Percentiles rank a stretch among this genome's conserved stretches.
phyloP scores from a whole-genome alignment of 2,797 vertebrate genomes.

The Astyanax mexicanus region DNA sequence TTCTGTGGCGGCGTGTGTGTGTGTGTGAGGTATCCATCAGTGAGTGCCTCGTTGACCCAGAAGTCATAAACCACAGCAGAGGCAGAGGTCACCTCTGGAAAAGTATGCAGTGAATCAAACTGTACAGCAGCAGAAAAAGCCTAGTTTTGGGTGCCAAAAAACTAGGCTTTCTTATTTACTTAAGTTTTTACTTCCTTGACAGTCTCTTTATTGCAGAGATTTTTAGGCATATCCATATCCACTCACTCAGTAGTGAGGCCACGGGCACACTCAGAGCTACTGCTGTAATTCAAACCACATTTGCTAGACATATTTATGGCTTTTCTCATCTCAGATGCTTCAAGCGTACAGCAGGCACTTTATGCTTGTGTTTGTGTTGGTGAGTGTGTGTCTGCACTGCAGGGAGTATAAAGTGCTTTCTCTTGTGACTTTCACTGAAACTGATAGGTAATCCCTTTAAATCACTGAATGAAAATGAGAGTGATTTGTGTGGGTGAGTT shows the following conservation, averaged over 20 bases:
- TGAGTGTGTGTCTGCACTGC: background rate
- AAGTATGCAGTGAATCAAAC: background rate
- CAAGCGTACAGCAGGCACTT: background rate
- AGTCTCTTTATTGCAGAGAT: background rate
- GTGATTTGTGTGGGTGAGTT: constrained; percentile 44
- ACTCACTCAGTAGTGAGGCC: background rate
- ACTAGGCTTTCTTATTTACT: background rate
- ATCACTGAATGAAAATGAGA: constrained; percentile 41
- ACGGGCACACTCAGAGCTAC: background rate
- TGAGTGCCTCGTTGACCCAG: constrained; percentile 15
- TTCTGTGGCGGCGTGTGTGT: too few species aligned
- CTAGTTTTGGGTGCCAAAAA: background rate
- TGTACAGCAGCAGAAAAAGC: background rate
- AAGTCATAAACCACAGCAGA: constrained; percentile 34
- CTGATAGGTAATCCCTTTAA: constrained; percentile 50
- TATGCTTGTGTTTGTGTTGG: background rate
- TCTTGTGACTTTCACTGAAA: constrained; percentile 27
- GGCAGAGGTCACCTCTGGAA: constrained; percentile 15
- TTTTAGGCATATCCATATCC: background rate
- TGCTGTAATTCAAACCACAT: background rate
- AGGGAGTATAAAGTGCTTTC: constrained; percentile 33
- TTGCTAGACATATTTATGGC: background rate
- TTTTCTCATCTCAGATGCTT: background rate
- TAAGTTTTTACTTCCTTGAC: too few species aligned
- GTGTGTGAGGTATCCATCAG: constrained; percentile 29